phyloP scores from a whole-genome alignment of 2,797 vertebrate genomes.

The Amphiprion clarkii region DNA sequence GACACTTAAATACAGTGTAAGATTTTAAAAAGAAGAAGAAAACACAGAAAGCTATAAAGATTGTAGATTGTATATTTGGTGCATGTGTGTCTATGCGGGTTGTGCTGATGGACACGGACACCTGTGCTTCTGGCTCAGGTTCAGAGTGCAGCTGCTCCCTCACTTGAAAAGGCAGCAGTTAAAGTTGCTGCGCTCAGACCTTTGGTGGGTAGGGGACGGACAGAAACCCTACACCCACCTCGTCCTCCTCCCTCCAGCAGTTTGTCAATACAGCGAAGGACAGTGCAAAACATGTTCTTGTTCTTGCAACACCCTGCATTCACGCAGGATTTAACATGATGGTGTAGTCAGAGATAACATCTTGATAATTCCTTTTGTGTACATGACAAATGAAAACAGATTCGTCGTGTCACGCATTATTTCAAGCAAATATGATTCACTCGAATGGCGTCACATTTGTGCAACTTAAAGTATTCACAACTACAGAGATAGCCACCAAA shows the following conservation, averaged over 20 bases:
- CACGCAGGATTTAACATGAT: conserved; percentile 10
- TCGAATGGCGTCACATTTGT: conserved; percentile 8
- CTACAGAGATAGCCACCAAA: neutral
- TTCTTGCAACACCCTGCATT: conserved; percentile 25
- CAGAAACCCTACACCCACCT: conserved; percentile 76
- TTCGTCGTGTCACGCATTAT: neutral
- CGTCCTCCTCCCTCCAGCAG: conserved; percentile 45
- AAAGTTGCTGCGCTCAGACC: conserved; percentile 87
- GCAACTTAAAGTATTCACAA: conserved; percentile 17
- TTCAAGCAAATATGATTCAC: conserved; percentile 30
- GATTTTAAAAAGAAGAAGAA: neutral
- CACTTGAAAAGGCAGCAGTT: conserved; percentile 79
- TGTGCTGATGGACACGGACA: conserved; percentile 83
- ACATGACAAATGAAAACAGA: neutral
- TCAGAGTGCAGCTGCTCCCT: conserved; percentile 86
- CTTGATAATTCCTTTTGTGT: conserved; percentile 3
- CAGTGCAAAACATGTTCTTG: conserved; percentile 73
- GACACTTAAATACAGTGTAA: conserved; percentile 1
- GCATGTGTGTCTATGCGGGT: conserved; percentile 30
- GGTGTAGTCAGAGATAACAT: neutral
- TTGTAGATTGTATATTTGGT: conserved; percentile 21
- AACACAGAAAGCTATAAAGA: conserved; percentile 21
- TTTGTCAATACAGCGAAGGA: conserved; percentile 76
- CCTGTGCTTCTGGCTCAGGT: conserved; percentile 85
- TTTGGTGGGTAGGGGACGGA: conserved; percentile 68